These are phyloP conservation scores for Philaenus spumarius DNA, from an alignment of 1,140 invertebrate species.

Conservation along the genomic window DNA sequence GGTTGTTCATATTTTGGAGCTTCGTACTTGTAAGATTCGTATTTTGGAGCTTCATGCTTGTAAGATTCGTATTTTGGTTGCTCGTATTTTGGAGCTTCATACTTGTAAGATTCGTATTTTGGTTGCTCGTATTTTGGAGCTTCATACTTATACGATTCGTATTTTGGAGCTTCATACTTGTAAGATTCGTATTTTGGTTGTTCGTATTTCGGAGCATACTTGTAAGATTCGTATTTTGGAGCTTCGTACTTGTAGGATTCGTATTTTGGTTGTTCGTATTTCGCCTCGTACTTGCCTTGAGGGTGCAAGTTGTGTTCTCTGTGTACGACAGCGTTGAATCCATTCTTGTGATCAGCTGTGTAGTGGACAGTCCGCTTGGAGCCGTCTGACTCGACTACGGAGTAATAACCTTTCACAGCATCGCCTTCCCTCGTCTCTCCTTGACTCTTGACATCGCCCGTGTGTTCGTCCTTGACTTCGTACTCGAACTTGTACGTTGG, in stretches of 20 bases:
- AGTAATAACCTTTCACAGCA: constrained; percentile 25
- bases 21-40: too few species aligned
- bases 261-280: constrained; percentile 10
- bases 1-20: too few species aligned
- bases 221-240: constrained; percentile 14
- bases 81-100: constrained; percentile 7
- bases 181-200: not conserved
- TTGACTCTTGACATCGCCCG: constrained; percentile 35
- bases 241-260: not conserved
- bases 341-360: constrained; percentile 30
- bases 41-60: constrained; percentile 8
- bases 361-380: constrained; percentile 32
- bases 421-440: constrained; percentile 31
- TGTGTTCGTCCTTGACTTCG: constrained; percentile 34
- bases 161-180: constrained; percentile 5
- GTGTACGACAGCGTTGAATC: constrained; percentile 18
- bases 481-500: constrained; percentile 36
- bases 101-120: constrained; percentile 10
- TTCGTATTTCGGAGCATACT: constrained; percentile 15
- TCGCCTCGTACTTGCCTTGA: not conserved
- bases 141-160: constrained; percentile 1
- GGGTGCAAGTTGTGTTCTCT: not conserved
- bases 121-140: constrained; percentile 4
- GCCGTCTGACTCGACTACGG: constrained; percentile 31
- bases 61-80: not conserved